Evolutionary conservation across 2,113 vertebrate genomes (phyloP).

Genomic region (Pholis gunnellus): DNA sequence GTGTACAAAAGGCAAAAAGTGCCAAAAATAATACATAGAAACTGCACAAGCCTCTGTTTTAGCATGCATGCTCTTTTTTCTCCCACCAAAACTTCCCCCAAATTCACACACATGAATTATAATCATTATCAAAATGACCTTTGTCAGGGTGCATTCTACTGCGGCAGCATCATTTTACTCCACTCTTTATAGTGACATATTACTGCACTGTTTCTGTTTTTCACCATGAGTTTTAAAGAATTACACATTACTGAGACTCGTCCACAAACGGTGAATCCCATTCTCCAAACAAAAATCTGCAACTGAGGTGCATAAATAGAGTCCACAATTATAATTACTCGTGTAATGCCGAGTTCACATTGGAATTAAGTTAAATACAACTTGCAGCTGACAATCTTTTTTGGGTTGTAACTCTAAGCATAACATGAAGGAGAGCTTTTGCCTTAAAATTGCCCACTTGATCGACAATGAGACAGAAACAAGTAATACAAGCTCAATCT

Average conservation of each 20-base stretch:
- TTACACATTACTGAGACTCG: neutral
- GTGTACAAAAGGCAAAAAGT: conserved; percentile 42
- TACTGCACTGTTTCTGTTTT: neutral
- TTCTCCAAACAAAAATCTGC: neutral
- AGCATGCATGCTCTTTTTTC: neutral
- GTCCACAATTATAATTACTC: no score
- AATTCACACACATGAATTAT: neutral
- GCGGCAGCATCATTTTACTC: neutral
- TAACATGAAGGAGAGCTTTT: neutral
- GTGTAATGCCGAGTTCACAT: neutral
- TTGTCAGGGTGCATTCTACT: no score
- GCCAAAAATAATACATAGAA: conserved; percentile 56
- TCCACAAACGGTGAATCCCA: neutral
- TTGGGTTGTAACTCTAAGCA: neutral
- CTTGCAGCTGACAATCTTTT: neutral
- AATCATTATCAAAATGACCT: neutral
- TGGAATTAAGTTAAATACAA: neutral
- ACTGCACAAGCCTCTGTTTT: conserved; percentile 24
- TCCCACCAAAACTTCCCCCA: neutral
- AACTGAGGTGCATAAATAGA: neutral
- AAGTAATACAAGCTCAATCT: no score
- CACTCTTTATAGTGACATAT: no score
- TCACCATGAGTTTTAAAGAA: neutral
- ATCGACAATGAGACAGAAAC: no score
- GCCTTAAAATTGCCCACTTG: no score